Conservation (phyloP, 2,113 vertebrate species). For the Ciconia maguari region DNA sequence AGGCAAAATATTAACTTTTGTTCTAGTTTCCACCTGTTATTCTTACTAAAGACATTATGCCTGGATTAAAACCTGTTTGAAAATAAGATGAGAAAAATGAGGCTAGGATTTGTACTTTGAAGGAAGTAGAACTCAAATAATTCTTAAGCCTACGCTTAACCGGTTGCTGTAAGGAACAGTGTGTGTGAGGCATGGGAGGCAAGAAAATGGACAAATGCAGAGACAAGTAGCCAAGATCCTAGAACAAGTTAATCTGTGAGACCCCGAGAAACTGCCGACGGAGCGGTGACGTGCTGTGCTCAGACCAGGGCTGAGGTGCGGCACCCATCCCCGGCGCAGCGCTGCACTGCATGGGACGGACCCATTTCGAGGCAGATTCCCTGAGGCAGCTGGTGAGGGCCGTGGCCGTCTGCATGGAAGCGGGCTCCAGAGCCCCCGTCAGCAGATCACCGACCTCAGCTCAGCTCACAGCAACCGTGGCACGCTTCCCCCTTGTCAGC, state of each 20-base stretch:
- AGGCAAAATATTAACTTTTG: fast-evolving
- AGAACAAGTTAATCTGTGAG: neutral
- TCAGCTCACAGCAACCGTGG: neutral
- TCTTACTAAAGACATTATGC: neutral
- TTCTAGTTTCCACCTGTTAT: neutral
- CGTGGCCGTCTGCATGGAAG: neutral
- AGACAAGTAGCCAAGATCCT: neutral
- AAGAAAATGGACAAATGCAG: neutral
- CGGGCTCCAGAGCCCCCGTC: neutral
- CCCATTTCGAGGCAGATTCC: neutral
- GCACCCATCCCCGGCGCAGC: neutral
- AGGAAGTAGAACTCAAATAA: neutral
- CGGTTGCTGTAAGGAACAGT: neutral
- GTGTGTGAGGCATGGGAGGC: neutral
- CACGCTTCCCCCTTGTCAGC: neutral
- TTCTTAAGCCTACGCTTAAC: neutral
- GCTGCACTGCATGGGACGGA: fast-evolving
- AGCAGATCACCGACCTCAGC: neutral
- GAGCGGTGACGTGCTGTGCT: neutral
- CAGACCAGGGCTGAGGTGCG: neutral
- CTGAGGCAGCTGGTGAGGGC: neutral
- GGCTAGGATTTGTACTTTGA: neutral
- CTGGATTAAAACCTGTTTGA: neutral
- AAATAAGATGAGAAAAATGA: neutral
- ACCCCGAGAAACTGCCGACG: fast-evolving